A percentile compares a stretch with the other conserved stretches of the same genome.
These are phyloP conservation scores for Actinia tenebrosa DNA, from an alignment of 64 coral and sea anemone genomes.

Conservation along the genomic window DNA sequence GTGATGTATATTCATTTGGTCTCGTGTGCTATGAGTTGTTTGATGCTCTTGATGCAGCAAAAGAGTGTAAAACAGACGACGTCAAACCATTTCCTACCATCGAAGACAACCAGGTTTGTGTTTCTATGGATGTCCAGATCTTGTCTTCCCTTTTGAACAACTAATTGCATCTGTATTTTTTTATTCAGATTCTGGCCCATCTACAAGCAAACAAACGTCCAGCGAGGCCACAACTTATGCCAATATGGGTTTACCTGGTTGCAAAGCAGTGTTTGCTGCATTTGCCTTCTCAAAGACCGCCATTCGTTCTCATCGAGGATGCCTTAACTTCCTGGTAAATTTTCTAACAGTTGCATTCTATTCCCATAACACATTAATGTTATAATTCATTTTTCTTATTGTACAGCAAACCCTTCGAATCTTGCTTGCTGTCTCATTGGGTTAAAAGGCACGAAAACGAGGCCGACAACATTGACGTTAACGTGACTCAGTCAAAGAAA, in stretches of 20 bases:
- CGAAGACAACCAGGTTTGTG: not conserved
- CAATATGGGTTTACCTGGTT: conserved; percentile 30
- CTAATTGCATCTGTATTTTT: too few species aligned
- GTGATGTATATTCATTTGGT: conserved; percentile 68
- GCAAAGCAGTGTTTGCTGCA: too few species aligned
- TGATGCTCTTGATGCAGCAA: not conserved
- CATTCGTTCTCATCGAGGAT: conserved; percentile 31
- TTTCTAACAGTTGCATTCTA: not conserved
- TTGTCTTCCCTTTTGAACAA: too few species aligned
- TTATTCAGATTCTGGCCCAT: too few species aligned
- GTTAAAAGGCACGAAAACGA: not conserved
- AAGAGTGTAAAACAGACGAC: not conserved
- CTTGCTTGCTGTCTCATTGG: not conserved
- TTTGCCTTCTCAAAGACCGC: too few species aligned
- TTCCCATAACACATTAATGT: too few species aligned
- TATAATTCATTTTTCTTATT: not conserved
- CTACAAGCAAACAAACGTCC: conserved; percentile 8
- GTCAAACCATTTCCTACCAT: not conserved
- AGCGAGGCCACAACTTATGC: conserved; percentile 16
- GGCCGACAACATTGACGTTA: not conserved
- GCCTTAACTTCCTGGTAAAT: conserved; percentile 51
- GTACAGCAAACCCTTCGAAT: not conserved
- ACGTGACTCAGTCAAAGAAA: not conserved
- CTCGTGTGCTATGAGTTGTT: conserved; percentile 64
- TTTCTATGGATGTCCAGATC: not conserved